Conservation (phyloP, 2,113 vertebrate species). For the Crypturellus undulatus region DNA sequence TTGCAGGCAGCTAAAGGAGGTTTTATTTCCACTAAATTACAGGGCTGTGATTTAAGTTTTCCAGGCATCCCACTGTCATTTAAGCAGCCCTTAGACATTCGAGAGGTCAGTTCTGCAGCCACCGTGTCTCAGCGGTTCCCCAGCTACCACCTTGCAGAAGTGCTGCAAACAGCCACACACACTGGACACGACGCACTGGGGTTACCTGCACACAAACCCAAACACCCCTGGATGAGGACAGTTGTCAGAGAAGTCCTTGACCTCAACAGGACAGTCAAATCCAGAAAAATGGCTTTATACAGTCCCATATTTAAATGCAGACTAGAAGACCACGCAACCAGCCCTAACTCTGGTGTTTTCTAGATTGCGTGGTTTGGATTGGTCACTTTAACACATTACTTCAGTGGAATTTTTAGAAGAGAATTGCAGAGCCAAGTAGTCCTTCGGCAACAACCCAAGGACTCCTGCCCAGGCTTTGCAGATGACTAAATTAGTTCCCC, state of each 20-base stretch:
- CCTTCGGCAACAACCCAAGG: background rate
- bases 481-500: background rate
- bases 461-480: background rate
- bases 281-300: background rate
- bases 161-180: fast-evolving
- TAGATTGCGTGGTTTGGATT: background rate
- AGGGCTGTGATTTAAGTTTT: background rate
- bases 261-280: background rate
- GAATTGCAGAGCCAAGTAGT: background rate
- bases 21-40: background rate
- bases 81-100: background rate
- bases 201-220: fast-evolving
- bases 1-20: background rate
- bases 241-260: background rate
- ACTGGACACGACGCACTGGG: background rate
- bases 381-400: background rate
- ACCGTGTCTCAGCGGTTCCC: background rate
- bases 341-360: background rate
- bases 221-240: fast-evolving
- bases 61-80: background rate
- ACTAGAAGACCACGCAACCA: background rate
- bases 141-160: fast-evolving
- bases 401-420: background rate
- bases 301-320: background rate
- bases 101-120: fast-evolving